Evolutionary conservation across 2,113 vertebrate species (phyloP), one percentile per base, ranked within the genome.

Genomic region (Zingel zingel): DNA sequence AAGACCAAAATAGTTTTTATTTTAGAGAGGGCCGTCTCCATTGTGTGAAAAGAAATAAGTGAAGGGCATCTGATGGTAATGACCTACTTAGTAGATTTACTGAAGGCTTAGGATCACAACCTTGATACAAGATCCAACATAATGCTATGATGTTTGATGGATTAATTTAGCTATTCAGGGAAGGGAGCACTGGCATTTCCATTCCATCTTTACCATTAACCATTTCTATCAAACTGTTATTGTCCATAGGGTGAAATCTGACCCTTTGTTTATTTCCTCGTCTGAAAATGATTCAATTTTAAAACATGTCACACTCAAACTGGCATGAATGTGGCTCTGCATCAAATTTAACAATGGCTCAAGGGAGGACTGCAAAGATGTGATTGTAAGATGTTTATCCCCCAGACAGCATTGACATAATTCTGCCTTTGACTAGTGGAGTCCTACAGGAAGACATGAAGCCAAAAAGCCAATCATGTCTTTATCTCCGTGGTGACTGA

Each of bases 241-340:
- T 68, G 53, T 50, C 45, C 1, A 13, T 7, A 14, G 10, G 74
- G 23, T 36, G 33, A 74, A 53, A 65, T 79, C 10, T 53, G 59
- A 36, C 64, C 75, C 14, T 74, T 72, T 63, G 68, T 77, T 79
- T 86, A 53, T 81, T 30, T 66, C 53, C 21, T 45, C n/a, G 43
- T 13, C 50, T 36, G 53, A 25, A 74, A 88, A 92, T 86, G 16
- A 63, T 61, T 78, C 54, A 1, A 74, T 92, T 82, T 76, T 19
- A 51, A 91, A 90, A 59, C 85, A 79, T 68, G 86, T 90, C 91
- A 92, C 87, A 82, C 74, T 27, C 76, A 30, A 62, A 47, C 51
- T 51, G n/a, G 10, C 0, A 2, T 43, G 10, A 43, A 43, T 43
- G 39, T 2, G 62, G 68, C 74, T 33, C 36, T 4, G 3, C 7